Evolutionary conservation across 2,797 vertebrate species (phyloP), one percentile per base, ranked within the genome.

Genomic region (Neostethus bicornis): DNA sequence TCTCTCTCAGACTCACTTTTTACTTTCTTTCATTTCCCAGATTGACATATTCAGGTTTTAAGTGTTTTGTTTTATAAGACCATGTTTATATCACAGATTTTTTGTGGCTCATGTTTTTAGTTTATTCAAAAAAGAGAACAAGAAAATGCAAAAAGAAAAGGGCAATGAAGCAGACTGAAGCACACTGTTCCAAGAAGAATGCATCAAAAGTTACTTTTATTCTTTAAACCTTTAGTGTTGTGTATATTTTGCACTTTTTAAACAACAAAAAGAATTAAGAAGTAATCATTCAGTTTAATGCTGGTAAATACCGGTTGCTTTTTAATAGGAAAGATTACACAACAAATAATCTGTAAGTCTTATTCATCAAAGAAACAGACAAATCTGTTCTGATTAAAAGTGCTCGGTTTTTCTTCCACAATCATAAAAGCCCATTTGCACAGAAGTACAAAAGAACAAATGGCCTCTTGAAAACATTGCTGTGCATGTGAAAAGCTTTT

Each of bases 401-500:
- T 53, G 4, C 20, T 51, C 25, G 14, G 12, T 39, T 67, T n/a
- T 41, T 50, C 37, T 58, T n/a, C 10, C 12, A 23, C 5, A 57
- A 14, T 42, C 12, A 52, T 38, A 25, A 61, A n/a, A 32, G n/a
- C 37, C 35, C 10, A 43, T 41, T 35, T 26, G 64, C n/a, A 59
- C 13, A 25, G 25, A 53, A 49, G 54, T 48, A 31, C 19, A 73
- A 66, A 65, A n/a, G n/a, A 39, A 47, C 31, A 51, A 48, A 61
- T 46, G 67, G 26, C 32, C 16, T 16, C 31, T 23, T 55, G 9
- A 59, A 53, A 26, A 51, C 67, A 32, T 48, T 73, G 34, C 44
- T 43, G 19, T 58, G 21, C 51, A 42, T 48, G 61, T 42, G 48
- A 66, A 70, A 67, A 72, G 73, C 58, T 70, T 73, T 69, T 61